Percentiles rank a stretch among this genome's conserved stretches.
Evolutionary conservation across 2,888 invertebrate genomes (phyloP).

Genomic region (Euplexia lucipara): DNA sequence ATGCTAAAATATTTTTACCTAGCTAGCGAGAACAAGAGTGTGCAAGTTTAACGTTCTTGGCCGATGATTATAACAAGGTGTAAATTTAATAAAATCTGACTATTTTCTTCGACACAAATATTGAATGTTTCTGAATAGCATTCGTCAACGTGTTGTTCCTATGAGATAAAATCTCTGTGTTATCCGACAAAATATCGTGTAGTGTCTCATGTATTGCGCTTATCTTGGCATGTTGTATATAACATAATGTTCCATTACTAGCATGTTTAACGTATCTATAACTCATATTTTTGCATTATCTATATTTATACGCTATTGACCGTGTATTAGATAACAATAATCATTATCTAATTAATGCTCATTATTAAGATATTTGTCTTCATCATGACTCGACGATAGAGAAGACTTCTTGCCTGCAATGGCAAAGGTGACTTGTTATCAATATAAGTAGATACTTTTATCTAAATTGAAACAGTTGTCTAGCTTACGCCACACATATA

Average conservation of each 20-base stretch:
- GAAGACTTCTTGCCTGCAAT: slow-evolving; percentile 3
- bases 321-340: slow-evolving; percentile 17
- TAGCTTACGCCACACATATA: background rate
- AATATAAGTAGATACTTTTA: background rate
- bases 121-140: too few relatives aligned
- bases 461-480: background rate
- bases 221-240: slow-evolving; percentile 7
- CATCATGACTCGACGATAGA: slow-evolving; percentile 13
- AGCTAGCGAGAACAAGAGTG: too few relatives aligned
- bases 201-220: slow-evolving; percentile 24
- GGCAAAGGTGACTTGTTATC: slow-evolving; percentile 32
- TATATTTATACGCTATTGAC: slow-evolving; percentile 8
- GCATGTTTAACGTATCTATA: background rate
- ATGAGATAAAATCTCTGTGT: background rate
- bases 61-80: too few relatives aligned
- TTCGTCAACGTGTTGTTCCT: too few relatives aligned
- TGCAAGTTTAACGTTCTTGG: too few relatives aligned
- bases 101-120: too few relatives aligned
- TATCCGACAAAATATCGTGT: background rate
- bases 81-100: too few relatives aligned
- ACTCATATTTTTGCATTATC: background rate
- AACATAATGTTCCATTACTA: background rate
- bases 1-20: too few relatives aligned
- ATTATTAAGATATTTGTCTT: slow-evolving; percentile 27
- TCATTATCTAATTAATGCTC: slow-evolving; percentile 24